phyloP scores from a whole-genome alignment of 2,888 invertebrate species.

The Melikaiella ostensackeni region DNA sequence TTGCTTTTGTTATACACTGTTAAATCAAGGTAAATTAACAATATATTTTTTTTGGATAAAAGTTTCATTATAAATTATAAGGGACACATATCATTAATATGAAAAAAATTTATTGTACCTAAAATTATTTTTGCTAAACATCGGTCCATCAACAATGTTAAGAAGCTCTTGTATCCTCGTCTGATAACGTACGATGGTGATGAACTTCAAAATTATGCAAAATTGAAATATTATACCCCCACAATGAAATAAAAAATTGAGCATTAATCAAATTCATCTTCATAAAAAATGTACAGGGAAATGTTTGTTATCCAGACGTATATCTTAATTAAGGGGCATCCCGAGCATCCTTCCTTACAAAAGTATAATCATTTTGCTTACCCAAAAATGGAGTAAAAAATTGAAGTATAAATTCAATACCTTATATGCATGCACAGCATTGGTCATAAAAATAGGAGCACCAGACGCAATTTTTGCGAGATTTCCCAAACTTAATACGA shows the following conservation, averaged over 20 bases:
- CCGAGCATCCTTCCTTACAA: no score
- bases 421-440: constrained; percentile 61
- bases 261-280: not conserved
- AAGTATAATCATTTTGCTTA: no score
- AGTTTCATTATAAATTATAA: no score
- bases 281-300: no score
- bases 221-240: not conserved
- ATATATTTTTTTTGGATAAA: no score
- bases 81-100: no score
- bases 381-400: no score
- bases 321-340: no score
- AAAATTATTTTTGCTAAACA: constrained; percentile 58
- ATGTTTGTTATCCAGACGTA: no score
- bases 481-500: constrained; percentile 58
- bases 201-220: constrained; percentile 46
- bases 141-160: constrained; percentile 47
- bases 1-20: no score
- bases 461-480: constrained; percentile 58
- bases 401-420: constrained; percentile 45
- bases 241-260: not conserved
- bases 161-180: constrained; percentile 58
- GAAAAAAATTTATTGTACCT: not conserved
- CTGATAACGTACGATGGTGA: constrained; percentile 52
- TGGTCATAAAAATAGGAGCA: constrained; percentile 64
- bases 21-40: no score